Evolutionary conservation across 2,888 invertebrate species (phyloP), one percentile per base, ranked within the genome.

Genomic region (Malthinus seriepunctatus): DNA sequence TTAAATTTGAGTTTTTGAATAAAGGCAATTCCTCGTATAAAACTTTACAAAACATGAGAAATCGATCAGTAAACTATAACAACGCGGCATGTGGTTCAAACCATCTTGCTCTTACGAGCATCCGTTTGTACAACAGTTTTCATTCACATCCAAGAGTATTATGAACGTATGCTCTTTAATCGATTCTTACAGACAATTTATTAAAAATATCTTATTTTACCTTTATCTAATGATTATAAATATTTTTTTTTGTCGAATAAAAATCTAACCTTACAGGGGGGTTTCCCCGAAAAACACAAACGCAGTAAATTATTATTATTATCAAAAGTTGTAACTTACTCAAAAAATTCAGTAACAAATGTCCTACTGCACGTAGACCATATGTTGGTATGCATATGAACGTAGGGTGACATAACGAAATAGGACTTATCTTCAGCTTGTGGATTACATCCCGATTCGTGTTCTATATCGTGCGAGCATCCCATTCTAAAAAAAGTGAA

Each of bases 401-500:
- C 80, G 63, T 78, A 81, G 0, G 85, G 84, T 0, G 84, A 79
- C 86, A 86, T 86, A n/a, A 86, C 78, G 70, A 82, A 83, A 68
- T 78, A 83, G 32, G 80, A 79, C 1, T 79, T 79, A 45, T 83
- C 82, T 34, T 76, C 75, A 11, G 81, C 80, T 59, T 81, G 75
- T 31, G 79, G 69, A 32, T 73, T 67, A 66, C 81, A 81, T 2
- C 76, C 75, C 3, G 79, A 77, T 49, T 74, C 75, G 7, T 72
- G 75, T 46, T 73, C 73, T 8, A 73, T 72, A 63, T 81, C 80
- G 65, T 81, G 81, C 7, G 74, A 69, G 60, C 80, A 79, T 1
- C 81, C 81, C 77, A 81, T 75, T 44, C 80, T 80, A 63, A 32
- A 23, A 32, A 23, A 56, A 51, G 35, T 42, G 45, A 33, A 42